Base-by-base conservation (phyloP, 1,140 invertebrate species). In the Philotrypesis tridentata region DNA sequence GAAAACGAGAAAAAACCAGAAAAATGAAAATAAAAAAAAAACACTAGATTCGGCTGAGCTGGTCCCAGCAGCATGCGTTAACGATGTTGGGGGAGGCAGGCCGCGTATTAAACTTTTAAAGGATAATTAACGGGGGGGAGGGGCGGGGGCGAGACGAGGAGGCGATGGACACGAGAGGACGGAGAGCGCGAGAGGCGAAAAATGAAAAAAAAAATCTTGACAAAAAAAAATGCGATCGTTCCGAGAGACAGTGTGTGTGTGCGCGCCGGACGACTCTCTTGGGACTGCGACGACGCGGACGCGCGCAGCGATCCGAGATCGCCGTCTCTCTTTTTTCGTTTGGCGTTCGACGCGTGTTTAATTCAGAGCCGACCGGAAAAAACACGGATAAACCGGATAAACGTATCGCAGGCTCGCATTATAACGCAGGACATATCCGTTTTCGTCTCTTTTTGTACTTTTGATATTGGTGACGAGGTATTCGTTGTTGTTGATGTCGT, bases 21-120 rank as follows among this genome's bases (percentile, higher is more conserved):
- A 31, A 65, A 73, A 63, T 25, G 31, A 55, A 76, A 43, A 40
- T 55, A 75, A 81, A 75, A 70, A n/a, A 60, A 76, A 73, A 76
- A 25, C 48, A 88, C 85, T 90, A 90, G 87, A 87, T 85, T 87
- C 84, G 87, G 86, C 85, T 87, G 82, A 83, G 84, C 86, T 85
- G 86, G 85, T 82, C 86, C 86, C 84, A 85, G 84, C 85, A 86
- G 84, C 83, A 87, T 85, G 82, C 86, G 87, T 85, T 70, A 29
- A 85, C 82, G 85, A 84, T 86, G 84, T 88, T 86, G 85, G 83
- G 83, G 85, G 84, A 43, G 79, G 81, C 82, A 85, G 84, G 86
- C 85, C 85, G 55, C 63, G 33, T 80, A 80, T 80, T 80, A 80
- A 79, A 79, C 65, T 68, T 79, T 48, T 29, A 79, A 79, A 48